Evolutionary conservation across 1,140 invertebrate genomes (phyloP), one percentile per base, ranked within the genome.

Genomic region (Rhopalosiphum padi): DNA sequence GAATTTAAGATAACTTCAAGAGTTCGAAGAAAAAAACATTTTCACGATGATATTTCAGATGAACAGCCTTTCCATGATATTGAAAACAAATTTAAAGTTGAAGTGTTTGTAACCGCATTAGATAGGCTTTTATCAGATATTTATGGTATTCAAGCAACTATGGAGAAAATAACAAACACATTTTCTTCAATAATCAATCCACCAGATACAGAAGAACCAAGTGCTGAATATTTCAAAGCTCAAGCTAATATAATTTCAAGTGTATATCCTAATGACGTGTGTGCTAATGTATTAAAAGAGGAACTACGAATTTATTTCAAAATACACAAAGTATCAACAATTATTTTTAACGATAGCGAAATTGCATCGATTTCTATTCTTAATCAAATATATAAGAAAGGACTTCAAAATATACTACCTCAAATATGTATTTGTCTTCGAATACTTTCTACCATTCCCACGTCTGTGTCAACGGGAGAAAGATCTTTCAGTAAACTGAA

Each of bases 11-110:
- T 77, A 77, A 77, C 68, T 77, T 77, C 68, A 77, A 77, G 68
- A 77, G 68, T 77, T 77, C 68, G 68, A 77, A 77, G 30, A 77
- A 77, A 77, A 77, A 77, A 77, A 77, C 68, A 77, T 77, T 77
- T 77, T 77, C 68, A 77, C 30, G 30, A 77, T 77, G 68, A 77
- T 77, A 77, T 77, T 77, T n/a, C 2, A 77, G 68, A 77, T n/a
- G 68, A 77, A 77, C 30, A 77, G 68, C 30, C 30, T 77, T 77
- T 77, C 68, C n/a, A n/a, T n/a, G 30, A 77, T 77, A 77, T 77
- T n/a, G 30, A 77, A 77, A 77, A n/a, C 30, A 77, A 77, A n/a
- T 77, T 77, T 77, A n/a, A 77, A 77, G 68, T 77, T 77, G 68
- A 77, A 77, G 68, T 77, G 68, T 77, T 77, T n/a, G 9, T 77